Conservation (phyloP, 1,140 invertebrate species). For the Drosophila virilis region DNA sequence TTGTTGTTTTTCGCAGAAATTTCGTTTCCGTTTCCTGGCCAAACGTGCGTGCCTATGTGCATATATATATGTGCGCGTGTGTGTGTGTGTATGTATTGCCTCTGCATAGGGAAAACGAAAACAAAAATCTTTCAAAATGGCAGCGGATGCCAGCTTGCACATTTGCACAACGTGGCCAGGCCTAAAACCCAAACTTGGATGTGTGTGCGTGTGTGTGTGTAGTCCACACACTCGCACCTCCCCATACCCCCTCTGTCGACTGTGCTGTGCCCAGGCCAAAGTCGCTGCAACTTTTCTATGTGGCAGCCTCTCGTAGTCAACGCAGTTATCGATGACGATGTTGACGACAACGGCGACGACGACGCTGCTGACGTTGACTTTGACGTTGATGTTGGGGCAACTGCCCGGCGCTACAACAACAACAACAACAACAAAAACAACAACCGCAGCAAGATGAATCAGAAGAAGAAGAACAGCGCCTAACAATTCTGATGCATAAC, state of each 20-base stretch:
- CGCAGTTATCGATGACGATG: conserved; percentile 74
- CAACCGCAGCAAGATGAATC: conserved; percentile 42
- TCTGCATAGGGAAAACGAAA: conserved; percentile 69
- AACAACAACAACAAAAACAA: conserved; percentile 49
- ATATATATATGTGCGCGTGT: conserved; percentile 15
- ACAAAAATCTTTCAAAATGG: conserved; percentile 78
- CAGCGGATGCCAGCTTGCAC: conserved; percentile 79
- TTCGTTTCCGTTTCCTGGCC: conserved; percentile 81
- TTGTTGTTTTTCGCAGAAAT: conserved; percentile 79
- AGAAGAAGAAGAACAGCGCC: neutral
- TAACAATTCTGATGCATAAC: conserved; percentile 71
- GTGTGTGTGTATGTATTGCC: conserved; percentile 45
- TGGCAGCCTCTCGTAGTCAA: conserved; percentile 3
- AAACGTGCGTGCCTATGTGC: conserved; percentile 64
- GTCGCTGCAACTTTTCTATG: conserved; percentile 57
- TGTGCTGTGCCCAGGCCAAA: conserved; percentile 31
- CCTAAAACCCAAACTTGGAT: conserved; percentile 22
- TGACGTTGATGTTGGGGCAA: conserved; percentile 22
- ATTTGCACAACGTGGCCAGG: conserved; percentile 73
- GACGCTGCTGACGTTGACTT: conserved; percentile 17
- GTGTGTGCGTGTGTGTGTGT: conserved; percentile 1
- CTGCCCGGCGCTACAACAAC: conserved; percentile 40
- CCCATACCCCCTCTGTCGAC: neutral
- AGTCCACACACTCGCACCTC: neutral
- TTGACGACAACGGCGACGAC: conserved; percentile 59